Base-by-base conservation (phyloP, 1,140 invertebrate species). In the Drosophila fuyamai region DNA sequence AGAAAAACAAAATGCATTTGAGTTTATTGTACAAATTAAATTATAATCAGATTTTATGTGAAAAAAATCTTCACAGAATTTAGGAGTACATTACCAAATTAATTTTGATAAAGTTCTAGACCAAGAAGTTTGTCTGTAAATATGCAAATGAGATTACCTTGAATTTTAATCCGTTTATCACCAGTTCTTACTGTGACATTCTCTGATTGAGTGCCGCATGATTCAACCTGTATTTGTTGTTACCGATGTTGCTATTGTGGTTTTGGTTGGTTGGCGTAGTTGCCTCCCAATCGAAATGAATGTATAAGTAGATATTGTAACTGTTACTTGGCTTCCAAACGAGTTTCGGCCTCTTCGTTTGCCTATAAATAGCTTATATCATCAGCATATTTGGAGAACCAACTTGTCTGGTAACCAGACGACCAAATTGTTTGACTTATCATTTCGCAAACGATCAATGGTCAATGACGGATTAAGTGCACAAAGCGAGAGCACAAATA, bases 241-340 rank as follows among this genome's bases (percentile, higher is more conserved):
- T 16, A 35, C 16, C 18, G 13, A 14, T 43, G 68, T 43, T 66
- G 46, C 61, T 18, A 67, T 54, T 83, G 60, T 71, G 63, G 47
- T 57, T 68, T 59, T 13, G 46, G 50, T 27, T 81, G 63, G 79
- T 53, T 81, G 73, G 60, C 72, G 67, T 79, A 76, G 70, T 76
- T 80, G 63, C 58, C 63, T 79, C 57, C 51, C 65, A 83, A 76
- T 86, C 71, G 75, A 71, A 76, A 56, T 66, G 56, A 74, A 71
- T 81, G 41, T 62, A 61, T 75, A 51, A 55, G 48, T 27, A 48
- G 41, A 74, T 60, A 65, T 76, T 67, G 76, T 83, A 89, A 88
- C 83, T 88, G 83, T 88, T 88, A 70, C 70, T 71, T 41, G 48
- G 57, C 63, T 79, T 47, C 50, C 18, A 73, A 88, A 88, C 83